Evolutionary conservation across 53 echinoderm and acorn worm species (phyloP), one percentile per base, ranked within the genome.

Genomic region (Holothuria scabra): DNA sequence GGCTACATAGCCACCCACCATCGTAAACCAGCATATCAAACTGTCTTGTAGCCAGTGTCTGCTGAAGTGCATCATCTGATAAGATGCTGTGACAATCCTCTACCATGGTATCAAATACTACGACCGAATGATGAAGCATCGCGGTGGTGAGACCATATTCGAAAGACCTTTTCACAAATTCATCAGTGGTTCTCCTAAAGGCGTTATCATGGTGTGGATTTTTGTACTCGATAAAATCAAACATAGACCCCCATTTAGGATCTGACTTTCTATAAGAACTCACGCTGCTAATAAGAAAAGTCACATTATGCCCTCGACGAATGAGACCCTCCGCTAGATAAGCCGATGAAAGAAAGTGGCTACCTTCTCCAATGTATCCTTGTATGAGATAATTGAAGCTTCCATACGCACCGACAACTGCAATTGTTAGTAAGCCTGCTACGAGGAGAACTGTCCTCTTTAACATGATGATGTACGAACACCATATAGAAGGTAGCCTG

Each of bases 301-400:
- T 10, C 8, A 71, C 71, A n/a, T 71, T 48, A 11, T 71, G 71
- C 10, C 71, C 71, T 44, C 49, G n/a, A 20, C 48, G n/a, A 34
- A 67, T n/a, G 67, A 67, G 67, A 2, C 34, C 34, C 19, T 67
- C 67, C 1, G 19, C 67, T 37, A 67, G 37, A 32, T 67, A n/a
- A 19, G 67, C 67, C 32, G 67, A 67, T 8, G 67, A 35, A 3
- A 31, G 33, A 18, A 67, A 67, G 33, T 67, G 67, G 19, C 67
- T 67, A 8, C 67, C 67, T 67, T 67, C 67, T 32, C 67, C 67
- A 30, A 32, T 67, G 29, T 31, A 67, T 14, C 30, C 67, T 19
- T 67, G 67, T 18, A 67, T 20, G 34, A 67, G 67, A 67, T 67
- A 67, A 20, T 31, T 32, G 29, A 35, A 67, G n/a, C 67, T 52